Base-by-base conservation (phyloP, 2,113 vertebrate genomes). In the Strigops habroptila region DNA sequence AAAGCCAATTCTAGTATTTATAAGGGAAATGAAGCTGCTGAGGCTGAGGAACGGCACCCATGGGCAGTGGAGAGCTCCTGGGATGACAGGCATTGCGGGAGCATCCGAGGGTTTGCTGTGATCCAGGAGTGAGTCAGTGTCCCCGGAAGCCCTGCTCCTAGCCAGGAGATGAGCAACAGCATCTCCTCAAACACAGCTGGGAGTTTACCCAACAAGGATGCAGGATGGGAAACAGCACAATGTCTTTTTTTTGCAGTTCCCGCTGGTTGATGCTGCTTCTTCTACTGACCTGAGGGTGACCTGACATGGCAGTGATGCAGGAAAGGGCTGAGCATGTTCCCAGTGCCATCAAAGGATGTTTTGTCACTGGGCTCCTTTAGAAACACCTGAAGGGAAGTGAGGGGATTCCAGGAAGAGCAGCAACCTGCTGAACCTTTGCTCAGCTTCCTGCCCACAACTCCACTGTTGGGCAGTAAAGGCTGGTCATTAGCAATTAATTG, bases 161-260 rank as follows among this genome's bases (percentile, higher is more conserved):
- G 37, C 46, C 77, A 33, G 73, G 77, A 74, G 60, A 53, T 48
- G 73, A 89, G 62, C 3, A 37, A 44, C 14, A 28, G 18, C 4
- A 1, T 24, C 41, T 68, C 15, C 27, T 21, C 41, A 46, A 18
- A 27, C 19, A 2, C 51, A 30, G 35, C 65, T 25, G 31, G 17
- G 51, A 23, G 41, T 52, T 82, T 59, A 21, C 8, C 43, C 55
- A 7, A 59, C 41, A 52, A 59, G 35, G 74, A 24, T 6, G 7
- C 21, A 9, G 71, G 57, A 41, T 1, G 2, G 86, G 46, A 63
- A 84, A 16, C 0, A 1, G 9, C 2, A 12, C 12, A 15, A 1
- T 0, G 18, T 28, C 27, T 67, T 51, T 12, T 78, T 48, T 59
- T 1, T 27, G 16, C n/a, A 39, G 39, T 11, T 39, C 39, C 39